Evolutionary conservation across 92 coral and sea anemone genomes (phyloP).

Genomic region (Muricea muricata): DNA sequence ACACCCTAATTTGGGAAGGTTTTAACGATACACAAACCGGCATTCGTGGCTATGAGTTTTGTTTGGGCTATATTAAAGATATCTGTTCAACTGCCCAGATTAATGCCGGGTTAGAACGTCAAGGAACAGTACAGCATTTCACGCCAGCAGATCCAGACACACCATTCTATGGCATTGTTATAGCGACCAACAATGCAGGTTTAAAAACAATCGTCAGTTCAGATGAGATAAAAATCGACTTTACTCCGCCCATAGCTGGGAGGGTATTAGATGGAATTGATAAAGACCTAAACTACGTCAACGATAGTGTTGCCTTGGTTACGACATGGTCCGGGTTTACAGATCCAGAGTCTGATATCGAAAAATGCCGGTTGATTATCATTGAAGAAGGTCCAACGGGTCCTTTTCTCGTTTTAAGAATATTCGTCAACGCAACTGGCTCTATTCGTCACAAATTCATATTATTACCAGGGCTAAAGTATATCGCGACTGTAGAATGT

Average conservation of each 20-base stretch:
- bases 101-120: slow-evolving; percentile 49
- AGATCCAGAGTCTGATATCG: slow-evolving; percentile 76
- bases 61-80: slow-evolving; percentile 76
- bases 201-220: slow-evolving; percentile 79
- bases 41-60: slow-evolving; percentile 65
- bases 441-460: slow-evolving; percentile 68
- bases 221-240: slow-evolving; percentile 68
- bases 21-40: slow-evolving; percentile 79
- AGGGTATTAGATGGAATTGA: slow-evolving; percentile 77
- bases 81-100: slow-evolving; percentile 56
- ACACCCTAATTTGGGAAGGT: slow-evolving; percentile 73
- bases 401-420: slow-evolving; percentile 47
- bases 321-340: slow-evolving; percentile 78
- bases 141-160: slow-evolving; percentile 57
- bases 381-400: slow-evolving; percentile 50
- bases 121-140: slow-evolving; percentile 67
- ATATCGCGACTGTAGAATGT: slow-evolving; percentile 80
- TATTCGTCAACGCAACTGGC: slow-evolving; percentile 63
- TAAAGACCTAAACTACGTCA: slow-evolving; percentile 72
- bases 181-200: slow-evolving; percentile 78
- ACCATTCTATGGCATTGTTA: slow-evolving; percentile 71
- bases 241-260: slow-evolving; percentile 85
- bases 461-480: slow-evolving; percentile 77
- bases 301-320: slow-evolving; percentile 57
- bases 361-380: slow-evolving; percentile 74